Percentiles rank a stretch among this genome's conserved stretches.
Evolutionary conservation across 2,888 invertebrate species (phyloP).

Genomic region (Linnaemya vulpina): DNA sequence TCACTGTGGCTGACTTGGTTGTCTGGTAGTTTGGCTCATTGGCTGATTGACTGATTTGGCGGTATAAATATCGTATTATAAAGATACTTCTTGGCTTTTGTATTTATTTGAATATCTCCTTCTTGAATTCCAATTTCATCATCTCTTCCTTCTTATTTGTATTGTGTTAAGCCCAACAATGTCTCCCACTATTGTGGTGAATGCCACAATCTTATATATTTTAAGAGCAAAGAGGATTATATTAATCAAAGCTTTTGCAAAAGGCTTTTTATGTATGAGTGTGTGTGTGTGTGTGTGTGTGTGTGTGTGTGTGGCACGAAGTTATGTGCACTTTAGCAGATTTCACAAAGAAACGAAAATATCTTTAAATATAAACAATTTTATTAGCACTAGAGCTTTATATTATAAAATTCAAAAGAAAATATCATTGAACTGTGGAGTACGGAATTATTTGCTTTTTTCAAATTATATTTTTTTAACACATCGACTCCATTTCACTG

Average conservation of each 20-base stretch:
- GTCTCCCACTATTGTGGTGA: constrained; percentile 30
- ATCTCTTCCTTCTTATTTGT: constrained; percentile 27
- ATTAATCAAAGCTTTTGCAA: constrained; percentile 59
- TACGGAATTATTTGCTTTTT: too few species aligned
- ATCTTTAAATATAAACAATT: too few species aligned
- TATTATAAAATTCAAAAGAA: too few species aligned
- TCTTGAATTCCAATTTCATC: constrained; percentile 5
- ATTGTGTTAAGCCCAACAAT: constrained; percentile 5
- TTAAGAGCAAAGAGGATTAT: constrained; percentile 60
- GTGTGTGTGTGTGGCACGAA: background rate
- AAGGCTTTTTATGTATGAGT: constrained; percentile 9
- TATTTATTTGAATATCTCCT: constrained; percentile 29
- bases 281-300: constrained; percentile 10
- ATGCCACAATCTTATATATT: constrained; percentile 2
- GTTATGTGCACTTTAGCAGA: background rate
- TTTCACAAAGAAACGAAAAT: too few species aligned
- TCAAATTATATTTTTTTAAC: too few species aligned
- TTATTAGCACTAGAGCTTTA: too few species aligned
- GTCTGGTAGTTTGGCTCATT: constrained; percentile 31
- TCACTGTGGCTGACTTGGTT: constrained; percentile 19
- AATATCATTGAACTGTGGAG: too few species aligned
- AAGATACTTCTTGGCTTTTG: constrained; percentile 1
- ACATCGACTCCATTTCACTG: too few species aligned
- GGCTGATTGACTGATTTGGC: constrained; percentile 29
- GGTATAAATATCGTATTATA: constrained; percentile 31